A percentile compares a stretch with the other conserved stretches of the same genome.
Conservation (phyloP, 1,140 invertebrate genomes). For the Bombus waltoni region DNA sequence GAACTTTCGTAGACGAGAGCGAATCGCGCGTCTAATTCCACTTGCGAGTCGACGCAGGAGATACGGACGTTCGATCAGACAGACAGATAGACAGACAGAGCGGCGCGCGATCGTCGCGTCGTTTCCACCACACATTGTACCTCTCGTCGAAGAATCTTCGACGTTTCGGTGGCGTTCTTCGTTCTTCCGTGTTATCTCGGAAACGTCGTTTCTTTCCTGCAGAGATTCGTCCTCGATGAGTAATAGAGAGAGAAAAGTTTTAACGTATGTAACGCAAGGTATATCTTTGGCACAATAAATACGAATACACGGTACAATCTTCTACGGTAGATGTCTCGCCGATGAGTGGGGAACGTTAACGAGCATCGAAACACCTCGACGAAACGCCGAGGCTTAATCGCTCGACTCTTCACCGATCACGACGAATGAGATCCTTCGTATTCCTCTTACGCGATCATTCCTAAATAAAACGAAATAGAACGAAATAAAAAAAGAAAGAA, state of each 20-base stretch:
- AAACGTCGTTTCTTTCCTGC: background rate
- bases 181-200: background rate
- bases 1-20: conserved; percentile 30
- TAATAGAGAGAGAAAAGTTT: conserved; percentile 45
- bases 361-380: background rate
- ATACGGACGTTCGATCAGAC: background rate
- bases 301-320: conserved; percentile 64
- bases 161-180: background rate
- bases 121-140: too few relatives aligned
- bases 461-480: conserved; percentile 46
- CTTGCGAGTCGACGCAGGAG: background rate
- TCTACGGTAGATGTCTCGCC: conserved; percentile 9
- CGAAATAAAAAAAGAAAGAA: background rate
- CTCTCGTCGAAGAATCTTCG: conserved; percentile 1
- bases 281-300: conserved; percentile 82
- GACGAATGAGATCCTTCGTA: conserved; percentile 60
- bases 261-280: conserved; percentile 52
- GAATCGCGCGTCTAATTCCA: conserved; percentile 11
- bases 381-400: background rate
- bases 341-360: background rate
- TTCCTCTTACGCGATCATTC: conserved; percentile 43
- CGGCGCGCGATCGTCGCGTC: background rate
- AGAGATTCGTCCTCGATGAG: conserved; percentile 28
- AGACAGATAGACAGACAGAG: background rate
- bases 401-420: conserved; percentile 31